Evolutionary conservation across 2,113 vertebrate species (phyloP), one percentile per base, ranked within the genome.

Genomic region (Corydoras sp.): DNA sequence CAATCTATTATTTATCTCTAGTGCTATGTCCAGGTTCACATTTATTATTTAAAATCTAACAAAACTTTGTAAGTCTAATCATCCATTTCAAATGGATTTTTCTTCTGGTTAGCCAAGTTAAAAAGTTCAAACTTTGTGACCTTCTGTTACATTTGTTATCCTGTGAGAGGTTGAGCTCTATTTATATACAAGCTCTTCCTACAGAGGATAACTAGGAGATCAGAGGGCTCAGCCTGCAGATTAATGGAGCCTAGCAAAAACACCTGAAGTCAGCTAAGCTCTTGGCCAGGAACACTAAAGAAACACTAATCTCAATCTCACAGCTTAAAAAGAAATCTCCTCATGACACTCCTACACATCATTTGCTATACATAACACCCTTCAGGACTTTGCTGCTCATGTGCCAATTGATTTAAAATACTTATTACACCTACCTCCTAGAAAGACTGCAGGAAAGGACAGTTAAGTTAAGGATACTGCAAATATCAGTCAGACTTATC

Each of bases 281-380:
- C 71, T 80, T 75, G 75, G 12, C 3, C 49, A 10, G 43, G 58
- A 50, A 69, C 14, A 77, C 31, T 54, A 51, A 59, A 32, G 61
- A 48, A 60, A 24, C 8, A 18, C 64, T 78, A 80, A 82, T 82
- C 78, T 63, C 31, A 67, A 49, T 64, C 29, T 74, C 66, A 50
- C 60, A 76, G 62, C 64, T 77, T 53, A 69, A 14, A 7, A 9
- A 60, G 58, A 59, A 50, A 68, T 73, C 66, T 55, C 51, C 29
- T 56, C 51, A 15, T n/a, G 30, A n/a, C 62, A 72, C 51, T 18
- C 15, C 61, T 50, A 65, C 54, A 65, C 9, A 11, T 49, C 10
- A 31, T 69, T 74, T 35, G 5, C 49, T 59, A 65, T 61, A 51
- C n/a, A 51, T 5, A 12, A 30, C 9, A n/a, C 14, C 55, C 58